phyloP scores from a whole-genome alignment of 1,140 invertebrate genomes.

The Sinonovacula constricta region DNA sequence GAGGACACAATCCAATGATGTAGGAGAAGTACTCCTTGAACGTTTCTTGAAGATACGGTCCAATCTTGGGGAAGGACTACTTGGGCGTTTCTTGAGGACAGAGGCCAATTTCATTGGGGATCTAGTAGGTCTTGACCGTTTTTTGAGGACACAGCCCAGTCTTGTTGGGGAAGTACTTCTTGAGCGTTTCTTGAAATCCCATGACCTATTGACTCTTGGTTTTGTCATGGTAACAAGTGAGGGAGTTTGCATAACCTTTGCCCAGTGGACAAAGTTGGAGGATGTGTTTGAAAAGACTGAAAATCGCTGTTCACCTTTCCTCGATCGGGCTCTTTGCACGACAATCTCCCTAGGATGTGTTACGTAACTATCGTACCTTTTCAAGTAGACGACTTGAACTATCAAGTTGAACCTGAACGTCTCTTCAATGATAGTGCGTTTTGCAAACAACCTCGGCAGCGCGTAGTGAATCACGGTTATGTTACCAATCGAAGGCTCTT shows the following conservation, averaged over 20 bases:
- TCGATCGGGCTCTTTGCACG: conserved; percentile 13
- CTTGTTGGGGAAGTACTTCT: no score
- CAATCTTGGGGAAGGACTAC: no score
- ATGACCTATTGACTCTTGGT: no score
- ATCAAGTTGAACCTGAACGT: background rate
- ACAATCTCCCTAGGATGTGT: conserved; percentile 9
- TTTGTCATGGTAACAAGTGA: no score
- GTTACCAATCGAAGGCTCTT: conserved; percentile 1
- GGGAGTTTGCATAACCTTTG: conserved; percentile 31
- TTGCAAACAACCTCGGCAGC: background rate
- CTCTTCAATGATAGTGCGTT: conserved; percentile 31
- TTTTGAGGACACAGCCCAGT: no score
- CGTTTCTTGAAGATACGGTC: no score
- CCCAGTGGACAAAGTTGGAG: conserved; percentile 33
- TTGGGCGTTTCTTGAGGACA: no score
- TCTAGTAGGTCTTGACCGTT: no score
- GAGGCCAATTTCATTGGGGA: no score
- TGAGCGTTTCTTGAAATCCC: no score
- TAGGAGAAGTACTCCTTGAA: no score
- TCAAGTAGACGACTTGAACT: background rate
- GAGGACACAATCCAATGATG: no score
- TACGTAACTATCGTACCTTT: conserved; percentile 1
- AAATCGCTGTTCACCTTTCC: conserved; percentile 13
- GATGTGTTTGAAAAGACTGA: conserved; percentile 5
- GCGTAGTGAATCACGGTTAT: conserved; percentile 35